A percentile compares a stretch with the other conserved stretches of the same genome.
Conservation (phyloP, 2,797 vertebrate genomes). For the Lagodon rhomboides region DNA sequence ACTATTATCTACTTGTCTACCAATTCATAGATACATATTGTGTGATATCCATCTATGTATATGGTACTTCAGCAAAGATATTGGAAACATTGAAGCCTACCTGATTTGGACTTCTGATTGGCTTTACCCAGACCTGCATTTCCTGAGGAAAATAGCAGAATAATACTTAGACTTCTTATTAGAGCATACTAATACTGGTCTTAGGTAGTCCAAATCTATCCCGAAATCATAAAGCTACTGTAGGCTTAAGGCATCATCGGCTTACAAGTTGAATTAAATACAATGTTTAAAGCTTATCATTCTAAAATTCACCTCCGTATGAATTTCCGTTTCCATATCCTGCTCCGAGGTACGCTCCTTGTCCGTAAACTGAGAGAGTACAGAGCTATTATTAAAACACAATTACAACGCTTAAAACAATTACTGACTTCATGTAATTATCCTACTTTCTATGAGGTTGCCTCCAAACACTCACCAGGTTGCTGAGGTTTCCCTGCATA, state of each 20-base stretch:
- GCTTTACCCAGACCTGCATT: constrained; percentile 37
- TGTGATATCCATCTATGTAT: not conserved
- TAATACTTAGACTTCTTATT: not conserved
- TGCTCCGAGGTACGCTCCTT: constrained; percentile 66
- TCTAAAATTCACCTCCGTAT: constrained; percentile 50
- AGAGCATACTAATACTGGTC: not conserved
- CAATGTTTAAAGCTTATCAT: constrained; percentile 9
- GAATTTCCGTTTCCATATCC: constrained; percentile 71
- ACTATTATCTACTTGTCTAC: not conserved
- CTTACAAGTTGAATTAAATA: not conserved
- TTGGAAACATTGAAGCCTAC: not conserved
- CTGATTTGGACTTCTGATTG: constrained; percentile 43
- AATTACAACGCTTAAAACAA: not conserved
- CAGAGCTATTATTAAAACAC: constrained; percentile 8
- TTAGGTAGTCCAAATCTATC: not conserved
- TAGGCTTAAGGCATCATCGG: not conserved
- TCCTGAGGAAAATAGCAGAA: constrained; percentile 7
- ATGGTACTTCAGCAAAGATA: not conserved
- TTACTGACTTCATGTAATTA: not conserved
- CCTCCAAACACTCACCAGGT: constrained; percentile 50
- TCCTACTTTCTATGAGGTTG: not conserved
- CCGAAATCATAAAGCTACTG: not conserved
- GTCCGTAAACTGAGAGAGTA: constrained; percentile 68
- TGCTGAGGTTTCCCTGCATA: constrained; percentile 62
- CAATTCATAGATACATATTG: not conserved